Percentiles rank a stretch among this genome's conserved stretches.
phyloP scores from a whole-genome alignment of 2,888 invertebrate species.

The Lottia gigantea region DNA sequence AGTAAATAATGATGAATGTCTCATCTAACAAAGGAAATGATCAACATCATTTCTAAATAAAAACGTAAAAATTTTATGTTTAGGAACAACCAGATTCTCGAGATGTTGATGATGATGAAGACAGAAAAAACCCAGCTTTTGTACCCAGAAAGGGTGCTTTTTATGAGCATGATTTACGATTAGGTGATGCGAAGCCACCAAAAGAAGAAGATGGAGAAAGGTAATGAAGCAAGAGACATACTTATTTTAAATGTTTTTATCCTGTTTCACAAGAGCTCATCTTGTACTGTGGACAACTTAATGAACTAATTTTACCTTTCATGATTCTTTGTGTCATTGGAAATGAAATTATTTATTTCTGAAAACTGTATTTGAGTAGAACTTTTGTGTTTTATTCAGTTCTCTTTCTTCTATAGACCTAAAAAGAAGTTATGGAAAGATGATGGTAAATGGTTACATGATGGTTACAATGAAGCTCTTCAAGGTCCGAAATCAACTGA shows the following conservation, averaged over 20 bases:
- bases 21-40: too few species aligned
- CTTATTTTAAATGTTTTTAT: too few species aligned
- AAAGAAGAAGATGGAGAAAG: slow-evolving; percentile 36
- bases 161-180: slow-evolving; percentile 87
- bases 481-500: slow-evolving; percentile 88
- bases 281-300: too few species aligned
- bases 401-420: too few species aligned
- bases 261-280: background rate
- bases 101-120: slow-evolving; percentile 91
- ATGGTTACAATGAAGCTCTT: slow-evolving; percentile 82
- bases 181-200: slow-evolving; percentile 39
- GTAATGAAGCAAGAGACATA: too few species aligned
- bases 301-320: too few species aligned
- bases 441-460: slow-evolving; percentile 83
- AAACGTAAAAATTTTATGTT: background rate
- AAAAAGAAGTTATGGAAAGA: slow-evolving; percentile 71
- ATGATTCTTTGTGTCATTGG: too few species aligned
- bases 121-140: slow-evolving; percentile 95
- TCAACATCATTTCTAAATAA: too few species aligned
- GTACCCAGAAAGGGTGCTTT: slow-evolving; percentile 96
- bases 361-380: background rate
- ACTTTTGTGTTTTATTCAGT: background rate
- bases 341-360: background rate
- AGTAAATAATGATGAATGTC: too few species aligned
- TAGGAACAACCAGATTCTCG: slow-evolving; percentile 62